Evolutionary conservation across 1,140 invertebrate species (phyloP).

Genomic region (Anthonomus grandis): DNA sequence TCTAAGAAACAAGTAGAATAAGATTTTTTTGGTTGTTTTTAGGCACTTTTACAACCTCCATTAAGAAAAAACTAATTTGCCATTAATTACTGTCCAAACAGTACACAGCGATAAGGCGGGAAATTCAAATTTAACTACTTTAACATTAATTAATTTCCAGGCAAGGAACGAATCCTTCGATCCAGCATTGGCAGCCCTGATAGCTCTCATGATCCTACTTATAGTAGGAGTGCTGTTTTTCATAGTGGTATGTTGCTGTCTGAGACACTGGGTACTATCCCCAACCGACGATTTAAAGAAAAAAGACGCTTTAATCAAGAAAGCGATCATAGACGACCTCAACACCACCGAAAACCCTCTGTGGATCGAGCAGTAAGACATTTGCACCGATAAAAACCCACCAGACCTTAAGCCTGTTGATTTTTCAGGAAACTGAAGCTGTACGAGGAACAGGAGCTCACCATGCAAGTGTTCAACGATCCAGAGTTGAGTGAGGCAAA

Average conservation of each 20-base stretch:
- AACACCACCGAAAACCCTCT: slow-evolving; percentile 89
- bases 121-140: no score
- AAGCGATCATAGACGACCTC: slow-evolving; percentile 77
- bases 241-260: slow-evolving; percentile 82
- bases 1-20: no score
- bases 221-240: slow-evolving; percentile 85
- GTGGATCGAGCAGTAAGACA: slow-evolving; percentile 85
- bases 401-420: not conserved
- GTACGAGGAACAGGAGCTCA: slow-evolving; percentile 89
- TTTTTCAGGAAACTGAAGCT: slow-evolving; percentile 76
- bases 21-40: no score
- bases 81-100: no score
- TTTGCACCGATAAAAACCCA: no score
- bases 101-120: no score
- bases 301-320: slow-evolving; percentile 77
- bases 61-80: no score
- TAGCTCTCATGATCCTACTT: slow-evolving; percentile 80
- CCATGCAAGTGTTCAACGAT: slow-evolving; percentile 87
- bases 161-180: slow-evolving; percentile 74
- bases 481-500: slow-evolving; percentile 61
- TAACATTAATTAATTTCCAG: no score
- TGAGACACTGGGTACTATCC: slow-evolving; percentile 73
- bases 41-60: no score
- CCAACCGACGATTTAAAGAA: slow-evolving; percentile 64
- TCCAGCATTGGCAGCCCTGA: slow-evolving; percentile 77